Conservation (phyloP, 2,113 vertebrate genomes). For the Maylandia zebra region DNA sequence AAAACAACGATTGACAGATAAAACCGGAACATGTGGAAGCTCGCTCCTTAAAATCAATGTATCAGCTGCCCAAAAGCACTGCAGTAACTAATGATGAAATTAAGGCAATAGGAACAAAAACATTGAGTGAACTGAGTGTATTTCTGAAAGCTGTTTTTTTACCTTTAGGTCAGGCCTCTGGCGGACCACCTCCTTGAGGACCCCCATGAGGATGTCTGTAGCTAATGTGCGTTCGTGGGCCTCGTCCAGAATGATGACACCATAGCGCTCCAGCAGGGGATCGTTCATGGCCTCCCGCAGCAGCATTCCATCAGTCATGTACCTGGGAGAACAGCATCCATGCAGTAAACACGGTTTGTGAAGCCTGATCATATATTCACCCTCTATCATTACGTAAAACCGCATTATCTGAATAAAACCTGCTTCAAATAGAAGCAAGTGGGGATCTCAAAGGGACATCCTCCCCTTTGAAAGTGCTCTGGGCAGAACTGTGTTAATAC, state of each 20-base stretch:
- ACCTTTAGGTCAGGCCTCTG: constrained; percentile 94
- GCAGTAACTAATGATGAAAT: not conserved
- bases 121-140: not conserved
- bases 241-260: constrained; percentile 95
- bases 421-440: not conserved
- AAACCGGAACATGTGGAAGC: not conserved
- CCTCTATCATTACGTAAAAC: not conserved
- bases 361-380: not conserved
- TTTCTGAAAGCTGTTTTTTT: not conserved
- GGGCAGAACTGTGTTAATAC: not conserved
- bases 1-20: not conserved
- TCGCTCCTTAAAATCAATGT: not conserved
- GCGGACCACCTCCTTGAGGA: constrained; percentile 92
- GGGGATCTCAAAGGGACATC: not conserved
- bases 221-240: constrained; percentile 94
- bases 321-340: constrained; percentile 63
- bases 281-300: constrained; percentile 97
- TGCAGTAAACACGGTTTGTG: not conserved
- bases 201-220: constrained; percentile 96
- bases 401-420: not conserved
- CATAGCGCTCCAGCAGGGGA: constrained; percentile 91
- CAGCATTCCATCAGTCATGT: constrained; percentile 98
- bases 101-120: not conserved
- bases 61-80: not conserved
- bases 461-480: not conserved